Evolutionary conservation across 2,113 vertebrate genomes (phyloP), one percentile per base, ranked within the genome.

Genomic region (Eudorcas thomsonii): DNA sequence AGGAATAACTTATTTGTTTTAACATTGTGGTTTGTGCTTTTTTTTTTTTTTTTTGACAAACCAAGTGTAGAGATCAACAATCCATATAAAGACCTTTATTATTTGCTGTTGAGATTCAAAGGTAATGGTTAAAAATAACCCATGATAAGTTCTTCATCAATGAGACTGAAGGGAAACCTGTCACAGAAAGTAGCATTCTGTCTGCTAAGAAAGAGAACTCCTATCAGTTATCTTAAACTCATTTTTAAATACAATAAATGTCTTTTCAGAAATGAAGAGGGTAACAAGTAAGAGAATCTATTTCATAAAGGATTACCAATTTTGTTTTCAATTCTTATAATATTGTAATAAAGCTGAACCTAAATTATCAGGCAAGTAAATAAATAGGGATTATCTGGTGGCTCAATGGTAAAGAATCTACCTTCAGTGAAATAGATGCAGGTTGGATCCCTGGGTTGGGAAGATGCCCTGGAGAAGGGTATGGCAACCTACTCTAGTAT

Each of bases 341-440:
- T 94, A 93, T 48, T 89, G n/a, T 96, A 97, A 87, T 88, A 96
- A 89, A 88, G 98, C 98, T 95, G 92, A 97, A 98, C 96, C 91
- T 50, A 57, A 95, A 80, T 50, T 39, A 90, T 48, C 11, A 84
- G 21, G 80, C 80, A 97, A 97, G 87, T 91, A 96, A 74, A 16
- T 0, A 97, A 98, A 98, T 77, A 71, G n/a, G 9, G 64, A 17
- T 71, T 71, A 71, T 71, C 17, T 21, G 9, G n/a, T 6, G 19
- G 64, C 4, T 23, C 17, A 36, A 10, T 71, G 64, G 64, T 36
- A 71, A 71, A 23, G n/a, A 71, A 85, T 96, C 97, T 98, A 98
- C 96, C 93, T 97, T 96, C 97, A 96, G 81, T 98, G 84, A 98
- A 98, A 98, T 67, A 95, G 97, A 96, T 21, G 5, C 64, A 71